Base-by-base conservation (phyloP, 1,140 invertebrate species). In the Zaprionus ornatus region DNA sequence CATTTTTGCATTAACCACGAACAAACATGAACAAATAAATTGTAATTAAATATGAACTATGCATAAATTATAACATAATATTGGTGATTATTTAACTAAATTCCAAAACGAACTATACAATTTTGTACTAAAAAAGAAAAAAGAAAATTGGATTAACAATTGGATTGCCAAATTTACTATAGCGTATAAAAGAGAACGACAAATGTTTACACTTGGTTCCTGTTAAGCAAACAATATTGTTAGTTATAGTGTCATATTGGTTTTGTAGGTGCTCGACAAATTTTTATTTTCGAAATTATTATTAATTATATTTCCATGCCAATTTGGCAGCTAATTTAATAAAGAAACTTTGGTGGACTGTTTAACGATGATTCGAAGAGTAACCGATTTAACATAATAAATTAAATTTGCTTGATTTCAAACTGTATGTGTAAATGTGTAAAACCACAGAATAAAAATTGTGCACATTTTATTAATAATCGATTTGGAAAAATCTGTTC, bases 91-190 rank as follows among this genome's bases (percentile, higher is more conserved):
- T 80, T 65, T 15, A 50, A 69, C 59, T 74, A 72, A 76, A 76
- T 60, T 56, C 21, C 60, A 74, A 80, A 3, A 45, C 17, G 59
- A 69, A 21, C 37, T 50, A 55, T 4, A 29, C 42, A 80, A 70
- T 63, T 62, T 74, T 69, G 62, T 74, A 74, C 67, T 66, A 55
- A 55, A 64, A 69, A 64, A 69, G 48, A 55, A 48, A 60, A 45
- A 42, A 29, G 32, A 55, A 37, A 59, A 52, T 42, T 71, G 61
- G 69, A 52, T 67, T 32, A 50, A 64, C 35, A 59, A 80, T 80
- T 76, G 78, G 63, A 71, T 74, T 68, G 84, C 85, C 84, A 88
- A 88, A 88, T 90, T 88, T 88, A 77, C 88, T 68, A 79, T 80
- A 87, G 84, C 55, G 35, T 79, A 42, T 76, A 60, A 73, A 29